These are phyloP conservation scores for Pollenia labialis DNA, from an alignment of 2,888 invertebrate species.

Conservation along the genomic window DNA sequence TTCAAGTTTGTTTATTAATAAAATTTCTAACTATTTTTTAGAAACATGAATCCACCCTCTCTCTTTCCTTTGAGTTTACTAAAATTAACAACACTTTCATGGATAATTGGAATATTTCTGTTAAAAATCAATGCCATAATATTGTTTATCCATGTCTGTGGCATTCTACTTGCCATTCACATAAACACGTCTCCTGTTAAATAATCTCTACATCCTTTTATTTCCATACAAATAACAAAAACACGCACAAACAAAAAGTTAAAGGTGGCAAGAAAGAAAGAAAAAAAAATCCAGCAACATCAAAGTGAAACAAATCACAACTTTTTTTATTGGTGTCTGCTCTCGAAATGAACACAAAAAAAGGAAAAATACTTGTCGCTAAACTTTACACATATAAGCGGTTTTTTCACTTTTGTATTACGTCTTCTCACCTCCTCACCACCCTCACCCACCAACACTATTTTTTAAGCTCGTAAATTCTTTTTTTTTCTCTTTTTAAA, in stretches of 20 bases:
- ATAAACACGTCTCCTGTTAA: slow-evolving; percentile 42
- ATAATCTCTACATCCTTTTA: slow-evolving; percentile 34
- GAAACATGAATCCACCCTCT: too few relatives aligned
- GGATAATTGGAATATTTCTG: too few relatives aligned
- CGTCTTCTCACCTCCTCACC: slow-evolving; percentile 23
- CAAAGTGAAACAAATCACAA: slow-evolving; percentile 35
- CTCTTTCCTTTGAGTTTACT: too few relatives aligned
- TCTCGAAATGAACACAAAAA: slow-evolving; percentile 2
- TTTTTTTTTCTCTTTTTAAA: slow-evolving; percentile 3
- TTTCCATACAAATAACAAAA: not conserved
- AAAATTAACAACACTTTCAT: too few relatives aligned
- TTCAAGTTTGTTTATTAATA: too few relatives aligned
- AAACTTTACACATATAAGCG: slow-evolving; percentile 15
- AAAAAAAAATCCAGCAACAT: not conserved
- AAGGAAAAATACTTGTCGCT: slow-evolving; percentile 19
- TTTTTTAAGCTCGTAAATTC: slow-evolving; percentile 21
- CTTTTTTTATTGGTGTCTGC: slow-evolving; percentile 17
- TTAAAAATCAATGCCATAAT: not conserved
- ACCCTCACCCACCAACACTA: too few relatives aligned
- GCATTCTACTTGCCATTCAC: not conserved
- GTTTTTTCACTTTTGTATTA: slow-evolving; percentile 34
- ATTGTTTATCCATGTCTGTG: not conserved
- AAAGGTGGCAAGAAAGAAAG: slow-evolving; percentile 1
- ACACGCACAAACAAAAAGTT: slow-evolving; percentile 1
- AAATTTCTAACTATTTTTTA: too few relatives aligned